phyloP scores from a whole-genome alignment of 2,113 vertebrate species.

The Etheostoma cragini region DNA sequence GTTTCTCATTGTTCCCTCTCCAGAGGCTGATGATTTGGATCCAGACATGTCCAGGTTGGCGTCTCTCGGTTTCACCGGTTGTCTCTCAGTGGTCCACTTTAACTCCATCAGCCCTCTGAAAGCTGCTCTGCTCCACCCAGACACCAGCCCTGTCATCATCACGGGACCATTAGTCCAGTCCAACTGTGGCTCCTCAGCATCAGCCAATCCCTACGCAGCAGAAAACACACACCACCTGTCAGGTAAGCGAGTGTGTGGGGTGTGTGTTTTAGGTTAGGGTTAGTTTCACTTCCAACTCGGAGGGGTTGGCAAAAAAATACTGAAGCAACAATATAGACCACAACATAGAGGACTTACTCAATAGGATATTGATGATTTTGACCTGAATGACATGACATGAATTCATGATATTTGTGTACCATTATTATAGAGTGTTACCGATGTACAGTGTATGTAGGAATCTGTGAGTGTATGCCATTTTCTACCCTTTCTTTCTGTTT shows the following conservation, averaged over 20 bases:
- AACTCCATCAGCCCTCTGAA: constrained; percentile 92
- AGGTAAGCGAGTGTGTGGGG: constrained; percentile 78
- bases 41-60: constrained; percentile 86
- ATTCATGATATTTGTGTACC: no score
- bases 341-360: no score
- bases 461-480: not conserved
- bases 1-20: not conserved
- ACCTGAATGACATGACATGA: no score
- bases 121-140: constrained; percentile 86
- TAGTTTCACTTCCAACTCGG: not conserved
- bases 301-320: no score
- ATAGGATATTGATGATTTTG: no score
- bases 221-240: constrained; percentile 91
- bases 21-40: constrained; percentile 80
- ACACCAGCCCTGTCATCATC: constrained; percentile 82
- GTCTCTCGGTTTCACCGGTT: constrained; percentile 90
- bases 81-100: constrained; percentile 92
- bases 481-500: not conserved
- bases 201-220: constrained; percentile 82
- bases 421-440: no score
- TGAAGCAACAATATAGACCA: no score
- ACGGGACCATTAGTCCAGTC: constrained; percentile 83
- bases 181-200: constrained; percentile 68
- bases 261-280: not conserved
- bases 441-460: not conserved